Evolutionary conservation across 1,140 invertebrate species (phyloP).

Genomic region (Elymnias hypermnestra): DNA sequence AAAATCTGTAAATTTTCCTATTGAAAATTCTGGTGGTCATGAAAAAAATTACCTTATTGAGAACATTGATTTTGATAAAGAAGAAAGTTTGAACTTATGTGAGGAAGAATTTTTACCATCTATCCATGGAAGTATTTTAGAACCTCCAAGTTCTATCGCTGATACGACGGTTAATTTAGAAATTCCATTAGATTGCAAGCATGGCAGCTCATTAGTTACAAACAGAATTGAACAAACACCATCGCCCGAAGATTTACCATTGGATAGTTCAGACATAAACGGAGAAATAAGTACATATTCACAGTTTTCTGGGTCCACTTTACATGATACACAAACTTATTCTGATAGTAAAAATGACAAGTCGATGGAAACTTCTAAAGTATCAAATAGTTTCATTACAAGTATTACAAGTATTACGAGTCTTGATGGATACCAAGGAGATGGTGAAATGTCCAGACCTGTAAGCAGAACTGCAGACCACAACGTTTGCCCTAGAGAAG

Average conservation of each 20-base stretch:
- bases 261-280: conserved; percentile 80
- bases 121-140: conserved; percentile 73
- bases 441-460: conserved; percentile 88
- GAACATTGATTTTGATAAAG: conserved; percentile 26
- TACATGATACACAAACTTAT: conserved; percentile 71
- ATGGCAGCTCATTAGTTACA: conserved; percentile 53
- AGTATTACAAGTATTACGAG: conserved; percentile 91
- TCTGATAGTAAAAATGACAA: conserved; percentile 77
- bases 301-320: conserved; percentile 62
- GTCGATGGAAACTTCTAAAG: conserved; percentile 77
- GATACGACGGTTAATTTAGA: conserved; percentile 78
- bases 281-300: conserved; percentile 73
- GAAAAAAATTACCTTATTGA: conserved; percentile 12
- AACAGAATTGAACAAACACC: conserved; percentile 83
- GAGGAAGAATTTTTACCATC: conserved; percentile 74
- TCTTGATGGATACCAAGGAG: conserved; percentile 90
- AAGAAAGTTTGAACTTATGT: conserved; percentile 19
- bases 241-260: conserved; percentile 87
- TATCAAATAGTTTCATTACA: conserved; percentile 84
- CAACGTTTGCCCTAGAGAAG: conserved; percentile 71
- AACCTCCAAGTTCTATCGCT: conserved; percentile 69
- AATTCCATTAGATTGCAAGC: conserved; percentile 73
- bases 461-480: conserved; percentile 85
- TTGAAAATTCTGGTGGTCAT: conserved; percentile 5
- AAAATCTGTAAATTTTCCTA: conserved; percentile 14